Percentiles rank a stretch among this genome's conserved stretches.
Evolutionary conservation across 2,888 invertebrate genomes (phyloP).

Genomic region (Cacoxenus indagator): DNA sequence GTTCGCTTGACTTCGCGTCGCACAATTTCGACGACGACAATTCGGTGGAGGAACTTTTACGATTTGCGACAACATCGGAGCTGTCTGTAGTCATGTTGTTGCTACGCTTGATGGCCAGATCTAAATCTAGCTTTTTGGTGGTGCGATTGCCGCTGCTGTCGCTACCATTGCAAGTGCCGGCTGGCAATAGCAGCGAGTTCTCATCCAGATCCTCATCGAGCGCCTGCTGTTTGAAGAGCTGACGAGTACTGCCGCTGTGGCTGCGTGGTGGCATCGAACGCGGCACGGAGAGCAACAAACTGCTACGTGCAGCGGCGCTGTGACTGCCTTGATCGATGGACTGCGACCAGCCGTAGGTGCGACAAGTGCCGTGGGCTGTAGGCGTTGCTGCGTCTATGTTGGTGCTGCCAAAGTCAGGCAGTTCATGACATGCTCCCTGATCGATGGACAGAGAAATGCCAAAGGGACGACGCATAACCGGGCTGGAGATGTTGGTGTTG

Average conservation of each 20-base stretch:
- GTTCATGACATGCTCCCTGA: neutral
- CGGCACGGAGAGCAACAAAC: slow-evolving; percentile 67
- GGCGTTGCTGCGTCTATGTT: slow-evolving; percentile 30
- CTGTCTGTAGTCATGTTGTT: slow-evolving; percentile 19
- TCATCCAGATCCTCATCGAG: slow-evolving; percentile 74
- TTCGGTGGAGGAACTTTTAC: neutral
- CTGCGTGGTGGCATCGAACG: slow-evolving; percentile 69
- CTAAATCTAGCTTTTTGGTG: neutral
- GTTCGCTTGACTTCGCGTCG: neutral
- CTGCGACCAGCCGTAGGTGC: slow-evolving; percentile 65
- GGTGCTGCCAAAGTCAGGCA: neutral
- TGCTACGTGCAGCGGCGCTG: slow-evolving; percentile 47
- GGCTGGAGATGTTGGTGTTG: neutral
- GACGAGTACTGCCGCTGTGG: slow-evolving; percentile 73
- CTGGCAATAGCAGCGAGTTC: slow-evolving; percentile 71
- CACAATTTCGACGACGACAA: no score
- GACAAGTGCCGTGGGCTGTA: slow-evolving; percentile 34
- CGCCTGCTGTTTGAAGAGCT: slow-evolving; percentile 74
- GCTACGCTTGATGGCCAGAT: neutral
- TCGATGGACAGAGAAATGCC: neutral
- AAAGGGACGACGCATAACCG: neutral
- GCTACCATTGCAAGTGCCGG: slow-evolving; percentile 35
- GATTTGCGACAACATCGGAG: slow-evolving; percentile 1
- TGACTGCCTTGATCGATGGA: slow-evolving; percentile 66
- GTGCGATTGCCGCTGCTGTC: slow-evolving; percentile 29